Evolutionary conservation across 2,888 invertebrate species (phyloP), one percentile per base, ranked within the genome.

Genomic region (Chirona hameri): DNA sequence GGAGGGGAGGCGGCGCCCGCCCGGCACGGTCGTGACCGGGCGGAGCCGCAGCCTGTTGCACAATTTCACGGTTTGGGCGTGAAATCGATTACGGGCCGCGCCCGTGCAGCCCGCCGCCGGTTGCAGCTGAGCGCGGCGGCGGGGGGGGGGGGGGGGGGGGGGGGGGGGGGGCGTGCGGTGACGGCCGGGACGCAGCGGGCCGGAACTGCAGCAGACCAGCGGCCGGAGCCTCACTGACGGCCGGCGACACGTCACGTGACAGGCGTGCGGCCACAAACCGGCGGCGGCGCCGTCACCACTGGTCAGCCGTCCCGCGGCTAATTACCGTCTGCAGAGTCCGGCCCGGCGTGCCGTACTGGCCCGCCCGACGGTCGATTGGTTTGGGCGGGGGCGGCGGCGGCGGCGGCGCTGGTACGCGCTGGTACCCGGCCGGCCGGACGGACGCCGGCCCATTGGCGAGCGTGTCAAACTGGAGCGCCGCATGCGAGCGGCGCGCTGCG

Each of bases 11-110:
- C 39, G 39, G 39, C 39, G 39, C 7, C 39, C 39, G 39, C 39
- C 39, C 39, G 39, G 39, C 39, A 39, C 39, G 7, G 39, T n/a
- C 65, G 65, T 65, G 65, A n/a, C 65, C 27, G 65, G 0, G 65
- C 27, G 27, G n/a, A 27, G 57, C 57, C 24, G 65, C 65, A 15
- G 60, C 27, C 72, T 29, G 72, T 29, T 72, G 72, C 72, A 72
- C 72, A 72, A 72, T 72, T 29, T 72, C 72, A 72, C 72, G 27
- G 72, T 29, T 72, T 72, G 18, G 18, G 31, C 72, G 72, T 31
- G 31, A 72, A 76, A 76, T 76, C 76, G 76, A 76, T 76, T 18
- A 12, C 46, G 10, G 24, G 7, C 24, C 10, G 46, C 24, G 46
- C 10, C 76, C 21, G 76, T 76, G 76, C 76, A 76, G 69, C 2